Evolutionary conservation across 2,113 vertebrate species (phyloP).

Genomic region (Chaenogobius annularis): DNA sequence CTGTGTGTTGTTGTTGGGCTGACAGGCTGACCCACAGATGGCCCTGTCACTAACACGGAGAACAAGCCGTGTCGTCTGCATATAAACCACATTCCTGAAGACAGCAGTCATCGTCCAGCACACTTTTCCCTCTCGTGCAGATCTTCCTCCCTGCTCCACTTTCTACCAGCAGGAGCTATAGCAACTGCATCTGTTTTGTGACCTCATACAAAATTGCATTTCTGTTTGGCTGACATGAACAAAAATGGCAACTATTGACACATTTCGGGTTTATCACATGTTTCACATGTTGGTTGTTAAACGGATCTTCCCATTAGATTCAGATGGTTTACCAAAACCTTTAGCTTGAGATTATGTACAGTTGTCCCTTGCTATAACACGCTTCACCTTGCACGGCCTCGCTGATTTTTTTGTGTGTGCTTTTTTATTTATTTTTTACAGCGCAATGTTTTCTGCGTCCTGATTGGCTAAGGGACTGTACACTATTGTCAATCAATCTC

Average conservation of each 20-base stretch:
- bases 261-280: no score
- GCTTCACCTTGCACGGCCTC: no score
- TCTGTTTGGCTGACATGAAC: neutral
- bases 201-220: neutral
- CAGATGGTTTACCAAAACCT: neutral
- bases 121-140: slow-evolving; percentile 27
- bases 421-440: no score
- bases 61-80: slow-evolving; percentile 23
- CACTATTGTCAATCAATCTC: no score
- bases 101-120: slow-evolving; percentile 47
- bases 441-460: no score
- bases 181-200: slow-evolving; percentile 15
- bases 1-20: slow-evolving; percentile 17
- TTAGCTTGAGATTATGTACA: no score
- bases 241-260: neutral
- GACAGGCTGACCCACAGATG: slow-evolving; percentile 34
- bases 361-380: no score
- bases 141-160: slow-evolving; percentile 19
- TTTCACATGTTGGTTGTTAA: neutral
- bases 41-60: slow-evolving; percentile 3
- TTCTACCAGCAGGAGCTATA: slow-evolving; percentile 20
- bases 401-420: no score
- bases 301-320: no score
- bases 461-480: no score
- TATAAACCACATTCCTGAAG: slow-evolving; percentile 56